Conservation (phyloP, 2,888 invertebrate genomes). For the Loripinus fragilis region DNA sequence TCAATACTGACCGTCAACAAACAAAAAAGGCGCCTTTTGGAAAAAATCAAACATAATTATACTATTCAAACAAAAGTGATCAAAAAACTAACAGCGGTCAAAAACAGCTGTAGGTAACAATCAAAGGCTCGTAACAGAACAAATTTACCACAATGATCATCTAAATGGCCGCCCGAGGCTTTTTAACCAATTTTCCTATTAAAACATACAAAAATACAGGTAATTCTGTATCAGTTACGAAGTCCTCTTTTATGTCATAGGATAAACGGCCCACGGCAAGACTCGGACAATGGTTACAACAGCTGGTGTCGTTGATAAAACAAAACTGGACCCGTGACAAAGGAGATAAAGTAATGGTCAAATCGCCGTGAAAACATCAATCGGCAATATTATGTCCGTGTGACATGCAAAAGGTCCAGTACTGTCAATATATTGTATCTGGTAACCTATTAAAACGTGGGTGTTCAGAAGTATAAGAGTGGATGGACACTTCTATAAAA, state of each 20-base stretch:
- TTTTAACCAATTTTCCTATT: conserved; percentile 17
- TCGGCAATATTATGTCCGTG: background rate
- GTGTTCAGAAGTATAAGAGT: no score
- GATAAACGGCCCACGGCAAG: background rate
- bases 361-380: conserved; percentile 9
- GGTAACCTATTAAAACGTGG: no score
- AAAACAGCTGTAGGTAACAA: conserved; percentile 19
- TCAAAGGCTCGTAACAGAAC: conserved; percentile 10
- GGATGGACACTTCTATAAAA: no score
- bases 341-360: background rate
- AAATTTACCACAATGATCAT: conserved; percentile 7
- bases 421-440: no score
- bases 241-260: conserved; percentile 15
- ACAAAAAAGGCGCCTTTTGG: conserved; percentile 15
- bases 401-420: background rate
- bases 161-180: background rate
- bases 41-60: conserved; percentile 21
- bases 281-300: conserved; percentile 7
- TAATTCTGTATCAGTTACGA: conserved; percentile 17
- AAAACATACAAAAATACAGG: conserved; percentile 15
- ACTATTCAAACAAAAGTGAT: conserved; percentile 5
- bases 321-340: background rate
- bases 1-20: conserved; percentile 1
- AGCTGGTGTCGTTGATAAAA: background rate
- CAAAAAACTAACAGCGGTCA: conserved; percentile 18